A percentile compares a stretch with the other conserved stretches of the same genome.
Conservation (phyloP, 2,888 invertebrate species). For the Aspidiotus rigidus region DNA sequence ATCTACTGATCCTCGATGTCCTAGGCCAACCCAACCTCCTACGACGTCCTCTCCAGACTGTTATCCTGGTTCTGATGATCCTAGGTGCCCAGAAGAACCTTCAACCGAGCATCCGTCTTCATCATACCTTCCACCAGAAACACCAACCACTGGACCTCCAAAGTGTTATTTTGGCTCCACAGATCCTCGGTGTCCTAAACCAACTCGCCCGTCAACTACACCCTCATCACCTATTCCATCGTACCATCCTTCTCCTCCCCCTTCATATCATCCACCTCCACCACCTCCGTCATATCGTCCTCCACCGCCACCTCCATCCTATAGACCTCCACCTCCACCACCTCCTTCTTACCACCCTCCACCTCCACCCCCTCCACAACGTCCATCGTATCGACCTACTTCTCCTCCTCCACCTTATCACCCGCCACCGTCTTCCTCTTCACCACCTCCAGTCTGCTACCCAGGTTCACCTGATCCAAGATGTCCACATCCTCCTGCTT, state of each 20-base stretch:
- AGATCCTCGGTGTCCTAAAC: slow-evolving; percentile 38
- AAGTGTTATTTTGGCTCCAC: slow-evolving; percentile 42
- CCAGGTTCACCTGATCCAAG: slow-evolving; percentile 42
- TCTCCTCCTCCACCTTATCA: not conserved
- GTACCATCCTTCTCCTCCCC: slow-evolving; percentile 35
- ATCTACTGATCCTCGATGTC: slow-evolving; percentile 41
- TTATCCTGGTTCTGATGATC: slow-evolving; percentile 43
- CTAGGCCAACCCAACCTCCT: slow-evolving; percentile 38
- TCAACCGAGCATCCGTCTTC: slow-evolving; percentile 30
- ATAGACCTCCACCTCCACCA: slow-evolving; percentile 29
- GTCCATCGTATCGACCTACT: no score
- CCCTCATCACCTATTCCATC: slow-evolving; percentile 41
- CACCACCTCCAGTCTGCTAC: slow-evolving; percentile 38
- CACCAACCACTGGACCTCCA: slow-evolving; percentile 36
- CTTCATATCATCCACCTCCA: slow-evolving; percentile 40
- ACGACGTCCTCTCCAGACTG: slow-evolving; percentile 40
- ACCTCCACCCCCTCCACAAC: not conserved
- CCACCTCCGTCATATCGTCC: slow-evolving; percentile 35
- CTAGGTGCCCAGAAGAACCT: slow-evolving; percentile 39
- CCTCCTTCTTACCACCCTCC: slow-evolving; percentile 23
- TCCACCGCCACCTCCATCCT: slow-evolving; percentile 40
- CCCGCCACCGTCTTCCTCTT: slow-evolving; percentile 33
- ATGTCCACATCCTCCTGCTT: slow-evolving; percentile 40
- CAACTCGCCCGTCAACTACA: slow-evolving; percentile 39
- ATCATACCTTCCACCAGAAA: slow-evolving; percentile 34